Evolutionary conservation across 2,888 invertebrate species (phyloP), one percentile per base, ranked within the genome.

Genomic region (Microdon myrmicae): DNA sequence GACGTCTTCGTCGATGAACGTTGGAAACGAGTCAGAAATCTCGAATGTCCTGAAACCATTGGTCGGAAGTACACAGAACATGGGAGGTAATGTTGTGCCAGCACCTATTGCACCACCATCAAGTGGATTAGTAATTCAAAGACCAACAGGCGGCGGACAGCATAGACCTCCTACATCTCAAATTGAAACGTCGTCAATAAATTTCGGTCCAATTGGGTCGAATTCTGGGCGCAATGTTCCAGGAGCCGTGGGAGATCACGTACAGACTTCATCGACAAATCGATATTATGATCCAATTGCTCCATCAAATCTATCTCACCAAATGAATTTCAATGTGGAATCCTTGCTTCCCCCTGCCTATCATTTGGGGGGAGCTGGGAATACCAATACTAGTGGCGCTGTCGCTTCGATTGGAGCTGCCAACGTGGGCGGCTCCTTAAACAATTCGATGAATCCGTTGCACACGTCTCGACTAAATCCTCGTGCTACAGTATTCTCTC

Each of bases 401-500:
- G 47, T 38, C 4, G 43, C 47, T 5, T 58, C 64, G 8, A 56
- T 64, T 49, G 66, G 41, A n/a, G 60, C 35, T 5, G 17, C 22
- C 13, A 29, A 10, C 6, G 38, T 32, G 14, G 68, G 67, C 1
- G 51, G 54, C n/a, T 60, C 81, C 83, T 56, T 67, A 13, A 72
- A 68, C 17, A 69, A 70, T 22, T 64, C 67, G 13, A 23, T 26
- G 8, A 72, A 69, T 56, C 81, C 83, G 12, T 82, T 84, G 58
- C 83, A 81, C 43, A 83, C 85, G 81, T 86, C 88, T 26, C 85
- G 90, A 47, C 81, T 92, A 26, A 93, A 92, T 79, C 90, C 91
- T 0, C 86, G 91, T 70, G 90, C 91, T 3, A 90, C 91, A 0
- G 89, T 90, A 72, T 92, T 91, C 75, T 85, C 87, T 1, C 73